Evolutionary conservation across 2,888 invertebrate genomes (phyloP).

Genomic region (Anaspis maculata): DNA sequence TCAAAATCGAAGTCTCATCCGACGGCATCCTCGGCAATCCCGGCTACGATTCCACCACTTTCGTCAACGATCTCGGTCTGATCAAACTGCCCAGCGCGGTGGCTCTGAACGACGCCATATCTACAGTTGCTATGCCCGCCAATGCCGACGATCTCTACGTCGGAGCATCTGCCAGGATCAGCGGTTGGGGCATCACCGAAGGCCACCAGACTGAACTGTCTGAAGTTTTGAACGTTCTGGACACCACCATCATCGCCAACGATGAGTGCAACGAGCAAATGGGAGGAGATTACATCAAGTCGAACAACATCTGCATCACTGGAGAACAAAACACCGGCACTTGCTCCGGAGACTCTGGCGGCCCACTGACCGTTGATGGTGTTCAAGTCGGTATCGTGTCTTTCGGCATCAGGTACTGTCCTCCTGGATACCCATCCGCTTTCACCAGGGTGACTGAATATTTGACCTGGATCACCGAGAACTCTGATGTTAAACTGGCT

Average conservation of each 20-base stretch:
- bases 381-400: slow-evolving; percentile 15
- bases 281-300: slow-evolving; percentile 3
- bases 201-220: slow-evolving; percentile 3
- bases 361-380: slow-evolving; percentile 13
- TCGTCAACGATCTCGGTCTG: slow-evolving; percentile 11
- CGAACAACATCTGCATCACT: slow-evolving; percentile 10
- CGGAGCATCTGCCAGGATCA: slow-evolving; percentile 6
- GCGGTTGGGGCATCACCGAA: slow-evolving; percentile 16
- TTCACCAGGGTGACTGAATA: slow-evolving; percentile 12
- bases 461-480: slow-evolving; percentile 13
- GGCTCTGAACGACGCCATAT: slow-evolving; percentile 1
- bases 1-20: neutral
- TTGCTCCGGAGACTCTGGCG: slow-evolving; percentile 19
- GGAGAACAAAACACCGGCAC: slow-evolving; percentile 9
- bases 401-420: slow-evolving; percentile 9
- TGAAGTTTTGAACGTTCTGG: slow-evolving; percentile 6
- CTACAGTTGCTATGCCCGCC: slow-evolving; percentile 3
- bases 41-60: slow-evolving; percentile 2
- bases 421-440: slow-evolving; percentile 11
- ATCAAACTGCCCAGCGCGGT: slow-evolving; percentile 7
- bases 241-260: slow-evolving; percentile 12
- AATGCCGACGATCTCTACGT: slow-evolving; percentile 6
- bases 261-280: slow-evolving; percentile 7
- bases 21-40: slow-evolving; percentile 6
- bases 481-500: slow-evolving; percentile 2